Base-by-base conservation (phyloP, 2,888 invertebrate species). In the Macrophya annulata region DNA sequence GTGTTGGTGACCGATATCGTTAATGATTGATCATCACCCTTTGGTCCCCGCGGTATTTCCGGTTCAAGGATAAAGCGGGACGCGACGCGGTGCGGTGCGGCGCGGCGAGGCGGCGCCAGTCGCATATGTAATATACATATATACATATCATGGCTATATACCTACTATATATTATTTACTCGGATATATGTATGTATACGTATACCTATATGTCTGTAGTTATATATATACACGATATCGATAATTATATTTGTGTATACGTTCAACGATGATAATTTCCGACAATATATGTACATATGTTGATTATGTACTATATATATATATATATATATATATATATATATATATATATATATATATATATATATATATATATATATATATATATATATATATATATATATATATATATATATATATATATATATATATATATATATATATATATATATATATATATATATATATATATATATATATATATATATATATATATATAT, bases 21-120 rank as follows among this genome's bases (percentile, higher is more conserved):
- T 51, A 55, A 43, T 77, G 77, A 77, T 77, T 51, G 77, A 77
- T 77, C 51, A 77, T 48, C 77, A 74, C 68, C 74, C 74, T 74
- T 74, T 43, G 74, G 74, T 45, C 74, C 74, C 68, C 62, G 68
- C 62, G 68, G 68, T 68, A 68, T 68, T 68, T 68, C 68, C 68
- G 68, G 68, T 68, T 68, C 68, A 68, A 68, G 68, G 68, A 68
- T 68, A 17, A 68, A n/a, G n/a, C n/a, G n/a, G n/a, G n/a, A 25
- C 68, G 62, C 62, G n/a, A n/a, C n/a, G n/a, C n/a, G 62, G 62
- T 21, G 62, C 25, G 62, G 4, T 17, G 43, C 43, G 43, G 5
- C 55, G 55, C 55, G 55, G 55, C 62, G 62, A 31, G 25, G 25
- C 68, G 68, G 68, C 85, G 82, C 51, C 72, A 55, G 37, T 72